Base-by-base conservation (phyloP, 1,140 invertebrate genomes). In the Sycophaga agraensis region DNA sequence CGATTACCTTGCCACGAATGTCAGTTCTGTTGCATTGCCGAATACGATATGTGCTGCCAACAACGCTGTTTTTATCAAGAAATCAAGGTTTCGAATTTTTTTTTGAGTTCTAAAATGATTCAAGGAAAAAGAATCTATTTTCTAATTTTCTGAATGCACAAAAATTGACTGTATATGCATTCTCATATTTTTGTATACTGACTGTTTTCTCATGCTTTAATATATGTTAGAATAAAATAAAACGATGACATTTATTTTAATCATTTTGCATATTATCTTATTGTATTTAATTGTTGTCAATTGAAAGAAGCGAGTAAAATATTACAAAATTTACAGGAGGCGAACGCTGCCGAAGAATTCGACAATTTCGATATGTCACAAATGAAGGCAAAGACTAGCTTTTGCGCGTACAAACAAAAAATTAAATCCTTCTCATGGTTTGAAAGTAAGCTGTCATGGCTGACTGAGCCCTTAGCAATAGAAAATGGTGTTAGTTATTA, bases 41-140 rank as follows among this genome's bases (percentile, higher is more conserved):
- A 86, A 9, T 91, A 92, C 72, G 89, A 92, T 71, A 86, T 85
- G 12, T 92, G 91, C 73, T 74, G 85, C 17, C 76, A 84, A 50
- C 78, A 89, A 71, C 83, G 83, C 64, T 91, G 90, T 76, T 89
- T 89, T 5, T 89, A 91, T 71, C 89, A 89, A 86, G 88, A 87
- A 8, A 85, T 91, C 31, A 79, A 71, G 42, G 69, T n/a, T n/a
- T n/a, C n/a, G n/a, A n/a, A n/a, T n/a, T n/a, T n/a, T n/a, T 73
- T n/a, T n/a, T n/a, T n/a, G n/a, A n/a, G n/a, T n/a, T n/a, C n/a
- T n/a, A n/a, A n/a, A n/a, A n/a, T n/a, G n/a, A n/a, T n/a, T n/a
- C n/a, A n/a, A n/a, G n/a, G n/a, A n/a, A n/a, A n/a, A n/a, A n/a
- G n/a, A n/a, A n/a, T n/a, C n/a, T n/a, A n/a, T n/a, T n/a, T n/a